Percentiles rank a stretch among this genome's conserved stretches.
Conservation (phyloP, 2,797 vertebrate species). For the Zonotrichia albicollis region DNA sequence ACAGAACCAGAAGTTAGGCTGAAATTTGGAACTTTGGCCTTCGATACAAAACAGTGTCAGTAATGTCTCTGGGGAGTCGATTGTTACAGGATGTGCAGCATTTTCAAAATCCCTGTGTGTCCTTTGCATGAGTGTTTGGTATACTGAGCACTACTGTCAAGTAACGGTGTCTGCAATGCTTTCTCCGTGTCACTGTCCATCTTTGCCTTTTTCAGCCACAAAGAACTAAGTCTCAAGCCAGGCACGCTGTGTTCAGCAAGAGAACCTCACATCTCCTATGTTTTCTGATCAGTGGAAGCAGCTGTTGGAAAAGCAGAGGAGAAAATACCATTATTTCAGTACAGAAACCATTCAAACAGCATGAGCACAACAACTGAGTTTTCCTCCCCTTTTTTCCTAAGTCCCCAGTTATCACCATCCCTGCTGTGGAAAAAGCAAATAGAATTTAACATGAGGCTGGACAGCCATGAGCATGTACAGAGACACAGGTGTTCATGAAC, state of each 20-base stretch:
- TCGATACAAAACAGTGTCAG: slow-evolving; percentile 69
- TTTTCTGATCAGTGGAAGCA: slow-evolving; percentile 75
- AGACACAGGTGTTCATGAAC: not conserved
- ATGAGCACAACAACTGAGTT: not conserved
- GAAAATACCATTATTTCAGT: not conserved
- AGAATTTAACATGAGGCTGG: not conserved
- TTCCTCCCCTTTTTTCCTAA: not conserved
- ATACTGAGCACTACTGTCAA: slow-evolving; percentile 55
- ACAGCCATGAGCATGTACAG: not conserved
- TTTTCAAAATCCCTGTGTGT: slow-evolving; percentile 78
- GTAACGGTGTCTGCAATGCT: slow-evolving; percentile 16
- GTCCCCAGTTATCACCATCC: not conserved
- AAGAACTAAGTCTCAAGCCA: slow-evolving; percentile 66
- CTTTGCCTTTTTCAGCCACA: slow-evolving; percentile 52
- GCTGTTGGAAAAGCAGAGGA: slow-evolving; percentile 68
- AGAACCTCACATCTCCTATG: slow-evolving; percentile 63
- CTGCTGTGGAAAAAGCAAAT: not conserved
- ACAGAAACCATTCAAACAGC: not conserved
- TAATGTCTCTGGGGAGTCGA: slow-evolving; percentile 69
- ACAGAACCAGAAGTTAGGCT: slow-evolving; percentile 73
- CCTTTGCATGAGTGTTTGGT: slow-evolving; percentile 71
- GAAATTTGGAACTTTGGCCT: slow-evolving; percentile 80
- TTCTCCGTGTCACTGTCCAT: slow-evolving; percentile 10
- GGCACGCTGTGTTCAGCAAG: slow-evolving; percentile 59
- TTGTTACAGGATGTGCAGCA: slow-evolving; percentile 78